Evolutionary conservation across 2,888 invertebrate genomes (phyloP), one percentile per base, ranked within the genome.

Genomic region (Phlogophora meticulosa): DNA sequence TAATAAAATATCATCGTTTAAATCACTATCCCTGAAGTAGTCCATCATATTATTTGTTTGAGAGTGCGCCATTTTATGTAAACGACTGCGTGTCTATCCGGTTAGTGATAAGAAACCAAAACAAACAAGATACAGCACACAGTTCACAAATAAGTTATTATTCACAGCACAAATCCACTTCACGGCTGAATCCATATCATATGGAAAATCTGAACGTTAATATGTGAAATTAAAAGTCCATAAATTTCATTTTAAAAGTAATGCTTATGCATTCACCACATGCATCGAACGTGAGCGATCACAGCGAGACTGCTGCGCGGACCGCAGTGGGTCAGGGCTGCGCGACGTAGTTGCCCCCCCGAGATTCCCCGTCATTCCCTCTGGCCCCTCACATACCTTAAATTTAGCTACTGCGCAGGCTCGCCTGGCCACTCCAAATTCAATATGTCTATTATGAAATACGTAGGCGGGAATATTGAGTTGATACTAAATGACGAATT

Each of bases 121-220:
- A 58, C 11, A 67, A 69, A 58, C 52, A 58, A n/a, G n/a, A n/a
- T n/a, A n/a, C n/a, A n/a, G n/a, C n/a, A 66, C 51, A 58, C 49
- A 40, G 9, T 32, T 53, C 40, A 48, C 32, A 34, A 42, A 24
- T 66, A 32, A 40, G 53, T 43, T 28, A 46, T 20, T 22, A 36
- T 67, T 42, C 36, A 51, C 34, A 46, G 34, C 10, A 66, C 64
- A 51, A 22, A 52, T 13, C 5, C 24, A 61, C 40, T 40, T 22
- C 32, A 34, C 46, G 17, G 15, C 32, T 28, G 15, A 36, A 5
- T 17, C 11, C n/a, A 17, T 20, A 28, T 42, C n/a, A n/a, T 20
- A 40, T 15, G 46, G 20, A 20, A 42, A 0, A n/a, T 24, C 11
- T 38, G 10, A 52, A 24, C 13, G n/a, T 13, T 22, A 55, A 42